Evolutionary conservation across 2,113 vertebrate genomes (phyloP).

Genomic region (Crotalus viridis): DNA sequence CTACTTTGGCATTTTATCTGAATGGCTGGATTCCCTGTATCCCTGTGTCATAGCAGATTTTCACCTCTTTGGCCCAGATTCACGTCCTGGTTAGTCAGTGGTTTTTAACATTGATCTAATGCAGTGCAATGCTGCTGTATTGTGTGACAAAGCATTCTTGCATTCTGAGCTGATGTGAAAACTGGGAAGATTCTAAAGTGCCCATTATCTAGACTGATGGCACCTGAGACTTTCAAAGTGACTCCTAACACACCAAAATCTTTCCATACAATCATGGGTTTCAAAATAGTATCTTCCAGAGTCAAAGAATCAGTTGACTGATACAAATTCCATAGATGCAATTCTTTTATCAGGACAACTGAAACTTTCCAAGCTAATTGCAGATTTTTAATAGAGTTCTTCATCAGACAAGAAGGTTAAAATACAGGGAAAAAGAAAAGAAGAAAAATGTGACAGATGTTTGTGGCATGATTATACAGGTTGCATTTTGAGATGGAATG

Average conservation of each 20-base stretch:
- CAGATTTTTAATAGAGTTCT: neutral
- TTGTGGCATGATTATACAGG: neutral
- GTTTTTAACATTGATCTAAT: neutral
- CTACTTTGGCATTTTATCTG: neutral
- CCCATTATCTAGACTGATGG: neutral
- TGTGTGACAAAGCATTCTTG: neutral
- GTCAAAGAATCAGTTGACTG: neutral
- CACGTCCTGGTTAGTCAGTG: neutral
- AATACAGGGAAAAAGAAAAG: neutral
- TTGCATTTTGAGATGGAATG: neutral
- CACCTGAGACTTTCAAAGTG: neutral
- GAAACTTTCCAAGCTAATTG: neutral
- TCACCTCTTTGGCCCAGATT: conserved; percentile 4
- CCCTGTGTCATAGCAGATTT: neutral
- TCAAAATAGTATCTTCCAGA: neutral
- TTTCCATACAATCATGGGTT: neutral
- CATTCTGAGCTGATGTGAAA: neutral
- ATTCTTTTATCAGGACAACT: neutral
- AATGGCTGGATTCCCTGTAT: neutral
- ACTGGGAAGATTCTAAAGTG: neutral
- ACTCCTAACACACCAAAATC: neutral
- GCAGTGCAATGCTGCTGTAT: neutral
- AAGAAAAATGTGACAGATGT: neutral
- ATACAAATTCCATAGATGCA: neutral
- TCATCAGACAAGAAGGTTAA: neutral